Evolutionary conservation across 1,140 invertebrate species (phyloP), one percentile per base, ranked within the genome.

Genomic region (Helicorthomorpha holstii): DNA sequence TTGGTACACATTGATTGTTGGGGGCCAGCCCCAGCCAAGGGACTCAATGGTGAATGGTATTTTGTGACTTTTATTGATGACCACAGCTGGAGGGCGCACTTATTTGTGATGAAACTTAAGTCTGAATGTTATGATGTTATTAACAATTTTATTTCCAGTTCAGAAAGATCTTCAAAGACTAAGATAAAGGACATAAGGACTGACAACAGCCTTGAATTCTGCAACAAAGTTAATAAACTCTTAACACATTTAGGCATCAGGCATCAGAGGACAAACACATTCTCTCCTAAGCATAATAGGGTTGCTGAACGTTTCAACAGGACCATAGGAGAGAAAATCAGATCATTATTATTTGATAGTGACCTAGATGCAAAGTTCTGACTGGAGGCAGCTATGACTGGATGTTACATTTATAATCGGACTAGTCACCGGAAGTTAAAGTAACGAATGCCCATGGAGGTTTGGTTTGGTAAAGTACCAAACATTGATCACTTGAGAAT

Each of bases 311-410:
- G 62, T 0, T 66, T 69, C 59, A 66, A 66, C 50, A 24, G 64
- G n/a, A 60, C 58, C 0, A n/a, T 64, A 3, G 49, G 58, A 21
- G 62, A 66, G 25, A 62, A 56, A 51, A 63, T 66, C 26, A 58
- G 65, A 55, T 57, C 61, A 48, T 55, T 70, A 58, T 27, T 75
- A 54, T 51, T 27, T 21, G 61, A 70, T 4, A 57, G 62, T 19
- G 51, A 64, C 29, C 50, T 74, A 23, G 58, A 61, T 24, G 58
- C 64, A 43, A 25, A 52, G 3, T 59, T 68, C 38, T 75, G 69
- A 71, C 65, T 63, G 2, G 70, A 75, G 62, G 68, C 70, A 12
- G 56, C 68, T 0, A 59, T 60, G 34, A 69, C 63, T 1, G 63
- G 64, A 4, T 60, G 61, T 10, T 69, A 70, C 52, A 49, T 71